Evolutionary conservation across 1,140 invertebrate species (phyloP), one percentile per base, ranked within the genome.

Genomic region (Drosophila kikkawai): DNA sequence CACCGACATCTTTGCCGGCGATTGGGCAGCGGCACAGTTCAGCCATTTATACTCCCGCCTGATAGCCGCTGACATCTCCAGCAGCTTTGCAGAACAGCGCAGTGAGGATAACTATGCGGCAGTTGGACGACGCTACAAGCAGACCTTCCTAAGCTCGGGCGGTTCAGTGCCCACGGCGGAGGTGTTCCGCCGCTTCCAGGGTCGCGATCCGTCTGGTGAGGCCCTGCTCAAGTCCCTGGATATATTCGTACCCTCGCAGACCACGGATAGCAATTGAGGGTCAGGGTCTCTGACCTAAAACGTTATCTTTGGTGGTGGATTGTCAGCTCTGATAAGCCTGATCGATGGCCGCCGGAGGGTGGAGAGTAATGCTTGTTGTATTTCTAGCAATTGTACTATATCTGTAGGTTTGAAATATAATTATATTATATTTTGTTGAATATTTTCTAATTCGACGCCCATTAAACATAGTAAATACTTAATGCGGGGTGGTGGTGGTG

Each of bases 51-150:
- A 97, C 96, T 96, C 97, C 4, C 94, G 95, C 93, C 96, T 99
- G 95, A 94, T 98, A 39, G 98, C 98, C 1, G 97, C 98, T 2
- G 98, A 99, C 93, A 94, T 96, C 15, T 98, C 96, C 83, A 96
- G 95, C 92, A 96, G 97, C 42, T 98, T 99, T 92, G 93, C 96
- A 67, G 97, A 98, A 92, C 93, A 95, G 41, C 55, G 71, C 4
- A 91, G 93, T 11, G 93, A 94, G 8, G 92, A 94, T 19, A 92
- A 95, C 66, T 87, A 94, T 41, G 65, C 92, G 22, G 92, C 94
- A 37, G 94, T 96, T 9, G 95, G 95, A 0, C 94, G 94, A 68
- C 94, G 98, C 65, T 99, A 97, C 88, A 95, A 96, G 70, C 95
- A 97, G 57, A 98, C 97, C 4, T 98, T 97, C 93, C 94, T 99